phyloP scores from a whole-genome alignment of 1,140 invertebrate species.

The Meloidogyne chitwoodi region DNA sequence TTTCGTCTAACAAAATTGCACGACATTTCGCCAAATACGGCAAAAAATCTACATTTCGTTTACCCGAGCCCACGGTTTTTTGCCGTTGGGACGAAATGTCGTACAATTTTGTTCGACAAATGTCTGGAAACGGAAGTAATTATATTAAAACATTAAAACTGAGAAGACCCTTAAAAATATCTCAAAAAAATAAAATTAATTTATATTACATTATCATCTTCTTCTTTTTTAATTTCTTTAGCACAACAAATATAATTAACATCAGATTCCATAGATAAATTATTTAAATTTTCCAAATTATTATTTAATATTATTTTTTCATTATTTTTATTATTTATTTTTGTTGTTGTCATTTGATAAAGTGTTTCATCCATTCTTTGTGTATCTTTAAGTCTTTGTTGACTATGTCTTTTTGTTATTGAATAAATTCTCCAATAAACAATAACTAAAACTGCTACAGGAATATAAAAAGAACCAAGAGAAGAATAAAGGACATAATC shows the following conservation, averaged over 20 bases:
- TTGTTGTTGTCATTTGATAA: constrained; percentile 34
- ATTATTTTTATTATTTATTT: background rate
- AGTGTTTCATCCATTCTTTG: constrained; percentile 50
- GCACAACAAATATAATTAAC: background rate
- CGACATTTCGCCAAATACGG: too few species aligned
- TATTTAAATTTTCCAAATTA: background rate
- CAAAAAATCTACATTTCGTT: too few species aligned
- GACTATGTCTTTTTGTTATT: constrained; percentile 59
- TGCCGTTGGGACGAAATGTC: too few species aligned
- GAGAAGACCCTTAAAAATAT: too few species aligned
- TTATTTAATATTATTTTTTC: background rate
- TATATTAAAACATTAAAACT: too few species aligned
- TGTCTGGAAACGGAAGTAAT: too few species aligned
- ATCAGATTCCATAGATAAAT: background rate
- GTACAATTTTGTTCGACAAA: too few species aligned
- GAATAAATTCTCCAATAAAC: constrained; percentile 63
- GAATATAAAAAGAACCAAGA: constrained; percentile 64
- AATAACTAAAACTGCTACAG: constrained; percentile 63
- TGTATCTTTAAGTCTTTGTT: constrained; percentile 59
- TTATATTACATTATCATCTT: background rate
- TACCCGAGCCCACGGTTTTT: too few species aligned
- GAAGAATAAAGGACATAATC: constrained; percentile 64
- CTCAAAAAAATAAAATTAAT: too few species aligned
- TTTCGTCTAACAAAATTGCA: too few species aligned
- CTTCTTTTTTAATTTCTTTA: background rate